Conservation (phyloP, 1,140 invertebrate species). For the Zophobas morio region DNA sequence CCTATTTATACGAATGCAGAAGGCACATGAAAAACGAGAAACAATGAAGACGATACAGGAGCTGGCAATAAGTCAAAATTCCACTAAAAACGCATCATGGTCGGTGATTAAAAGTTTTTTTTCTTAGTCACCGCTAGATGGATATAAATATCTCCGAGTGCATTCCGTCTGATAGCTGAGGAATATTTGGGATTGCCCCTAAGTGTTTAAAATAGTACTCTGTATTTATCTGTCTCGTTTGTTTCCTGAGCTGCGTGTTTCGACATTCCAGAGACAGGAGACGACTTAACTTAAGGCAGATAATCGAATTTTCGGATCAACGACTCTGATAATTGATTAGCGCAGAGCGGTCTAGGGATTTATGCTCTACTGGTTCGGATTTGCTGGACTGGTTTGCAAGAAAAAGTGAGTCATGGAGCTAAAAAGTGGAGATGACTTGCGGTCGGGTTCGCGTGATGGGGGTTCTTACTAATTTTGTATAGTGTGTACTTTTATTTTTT, state of each 20-base stretch:
- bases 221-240: conserved; percentile 18
- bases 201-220: conserved; percentile 33
- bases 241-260: not conserved
- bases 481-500: too few species aligned
- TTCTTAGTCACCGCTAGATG: conserved; percentile 1
- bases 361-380: not conserved
- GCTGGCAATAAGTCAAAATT: conserved; percentile 9
- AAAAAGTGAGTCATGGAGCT: too few species aligned
- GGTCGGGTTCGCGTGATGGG: too few species aligned
- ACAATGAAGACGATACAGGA: conserved; percentile 7
- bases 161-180: conserved; percentile 12
- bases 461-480: too few species aligned
- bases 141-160: conserved; percentile 24
- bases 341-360: not conserved
- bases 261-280: not conserved
- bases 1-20: conserved; percentile 16
- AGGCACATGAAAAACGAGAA: not conserved
- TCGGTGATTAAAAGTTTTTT: not conserved
- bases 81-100: not conserved
- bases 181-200: conserved; percentile 34
- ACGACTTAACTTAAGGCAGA: not conserved
- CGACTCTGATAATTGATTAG: conserved; percentile 6
- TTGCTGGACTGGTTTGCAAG: too few species aligned
- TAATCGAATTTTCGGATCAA: conserved; percentile 18
- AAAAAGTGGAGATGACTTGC: too few species aligned